phyloP scores from a whole-genome alignment of 2,797 vertebrate species.

The Eleutherodactylus coqui region DNA sequence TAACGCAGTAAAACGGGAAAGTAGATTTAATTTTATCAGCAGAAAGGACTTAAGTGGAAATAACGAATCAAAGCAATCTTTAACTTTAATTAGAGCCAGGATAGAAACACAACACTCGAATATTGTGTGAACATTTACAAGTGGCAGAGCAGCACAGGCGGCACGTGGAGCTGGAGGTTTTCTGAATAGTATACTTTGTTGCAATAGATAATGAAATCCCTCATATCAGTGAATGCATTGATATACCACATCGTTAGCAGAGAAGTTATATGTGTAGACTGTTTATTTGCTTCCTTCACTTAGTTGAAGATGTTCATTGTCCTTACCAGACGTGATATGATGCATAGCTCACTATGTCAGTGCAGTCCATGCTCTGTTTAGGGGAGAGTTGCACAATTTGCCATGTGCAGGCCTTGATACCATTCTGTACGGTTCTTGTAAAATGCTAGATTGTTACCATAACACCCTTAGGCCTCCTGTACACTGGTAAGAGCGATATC shows the following conservation, averaged over 20 bases:
- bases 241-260: neutral
- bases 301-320: too few species aligned
- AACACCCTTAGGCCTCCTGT: too few species aligned
- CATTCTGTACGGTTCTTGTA: too few species aligned
- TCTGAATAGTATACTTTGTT: neutral
- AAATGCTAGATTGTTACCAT: too few species aligned
- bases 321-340: too few species aligned
- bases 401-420: too few species aligned
- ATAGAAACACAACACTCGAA: neutral
- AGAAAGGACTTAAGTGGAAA: conserved; percentile 21
- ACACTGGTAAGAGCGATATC: too few species aligned
- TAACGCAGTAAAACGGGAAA: conserved; percentile 31
- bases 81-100: conserved; percentile 19
- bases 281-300: too few species aligned
- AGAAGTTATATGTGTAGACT: neutral
- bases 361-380: too few species aligned
- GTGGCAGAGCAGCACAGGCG: neutral
- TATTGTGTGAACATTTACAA: neutral
- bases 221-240: neutral
- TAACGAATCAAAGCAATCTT: conserved; percentile 40
- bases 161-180: too few species aligned
- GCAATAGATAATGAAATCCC: neutral
- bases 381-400: too few species aligned
- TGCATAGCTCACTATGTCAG: too few species aligned
- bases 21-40: conserved; percentile 48